A percentile compares a stretch with the other conserved stretches of the same genome.
phyloP scores from a whole-genome alignment of 1,140 invertebrate genomes.

The Hesperophylax magnus region DNA sequence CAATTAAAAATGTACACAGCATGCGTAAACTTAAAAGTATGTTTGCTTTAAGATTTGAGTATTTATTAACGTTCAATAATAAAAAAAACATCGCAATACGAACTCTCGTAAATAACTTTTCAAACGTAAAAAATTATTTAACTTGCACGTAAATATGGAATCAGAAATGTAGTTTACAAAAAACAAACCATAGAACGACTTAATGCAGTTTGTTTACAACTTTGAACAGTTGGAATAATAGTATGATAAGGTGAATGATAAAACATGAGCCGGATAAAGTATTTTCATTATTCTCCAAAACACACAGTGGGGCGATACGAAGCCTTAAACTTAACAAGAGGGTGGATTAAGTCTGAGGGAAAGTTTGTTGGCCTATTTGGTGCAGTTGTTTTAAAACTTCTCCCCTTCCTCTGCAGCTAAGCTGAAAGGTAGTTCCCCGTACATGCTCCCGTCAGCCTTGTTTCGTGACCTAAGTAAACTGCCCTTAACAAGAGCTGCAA shows the following conservation, averaged over 20 bases:
- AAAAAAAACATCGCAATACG: too few species aligned
- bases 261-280: slow-evolving; percentile 38
- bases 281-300: slow-evolving; percentile 48
- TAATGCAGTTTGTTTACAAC: slow-evolving; percentile 18
- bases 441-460: slow-evolving; percentile 22
- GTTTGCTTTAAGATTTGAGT: too few species aligned
- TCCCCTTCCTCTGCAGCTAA: slow-evolving; percentile 20
- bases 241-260: slow-evolving; percentile 37
- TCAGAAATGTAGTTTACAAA: neutral
- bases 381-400: slow-evolving; percentile 52
- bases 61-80: too few species aligned
- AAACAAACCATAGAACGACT: neutral
- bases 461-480: slow-evolving; percentile 18
- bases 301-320: slow-evolving; percentile 18
- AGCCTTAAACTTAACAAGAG: slow-evolving; percentile 45
- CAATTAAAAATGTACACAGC: too few species aligned
- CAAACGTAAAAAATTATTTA: too few species aligned
- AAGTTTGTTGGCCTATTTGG: slow-evolving; percentile 48
- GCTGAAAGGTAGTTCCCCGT: slow-evolving; percentile 37
- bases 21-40: too few species aligned
- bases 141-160: neutral
- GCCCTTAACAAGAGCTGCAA: slow-evolving; percentile 18
- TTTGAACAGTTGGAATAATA: slow-evolving; percentile 28
- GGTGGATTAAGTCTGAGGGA: slow-evolving; percentile 29
- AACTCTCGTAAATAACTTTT: too few species aligned